Conservation (phyloP, 30 jellyfish, hydroid and myxozoan genomes). For the Cassiopea xamachana region DNA sequence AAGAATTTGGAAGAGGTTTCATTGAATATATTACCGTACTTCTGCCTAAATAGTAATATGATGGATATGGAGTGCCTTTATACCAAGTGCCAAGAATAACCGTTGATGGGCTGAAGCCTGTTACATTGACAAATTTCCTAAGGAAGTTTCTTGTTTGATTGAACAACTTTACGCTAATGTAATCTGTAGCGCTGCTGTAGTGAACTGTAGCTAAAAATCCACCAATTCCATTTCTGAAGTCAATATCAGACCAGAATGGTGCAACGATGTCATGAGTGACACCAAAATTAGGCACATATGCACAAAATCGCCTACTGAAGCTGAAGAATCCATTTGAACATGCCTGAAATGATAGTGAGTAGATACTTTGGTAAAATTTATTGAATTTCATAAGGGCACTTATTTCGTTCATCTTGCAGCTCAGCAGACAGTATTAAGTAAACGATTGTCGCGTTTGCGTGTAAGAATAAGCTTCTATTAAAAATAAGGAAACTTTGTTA, state of each 20-base stretch:
- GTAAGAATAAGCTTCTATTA: no score
- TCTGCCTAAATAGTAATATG: slow-evolving; percentile 3
- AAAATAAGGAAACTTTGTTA: no score
- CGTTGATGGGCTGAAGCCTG: slow-evolving; percentile 27
- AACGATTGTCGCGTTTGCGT: no score
- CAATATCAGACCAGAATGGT: slow-evolving; percentile 12
- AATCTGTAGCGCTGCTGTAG: slow-evolving; percentile 11
- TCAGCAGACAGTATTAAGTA: no score
- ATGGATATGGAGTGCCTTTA: not conserved
- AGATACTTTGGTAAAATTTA: no score
- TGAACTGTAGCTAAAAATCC: slow-evolving; percentile 41
- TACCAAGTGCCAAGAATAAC: slow-evolving; percentile 49
- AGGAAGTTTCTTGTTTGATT: slow-evolving; percentile 40
- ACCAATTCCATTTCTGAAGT: slow-evolving; percentile 26
- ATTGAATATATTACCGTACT: slow-evolving; percentile 11
- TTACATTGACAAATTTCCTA: slow-evolving; percentile 27
- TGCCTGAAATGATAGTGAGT: slow-evolving; percentile 4
- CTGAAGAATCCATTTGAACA: slow-evolving; percentile 52
- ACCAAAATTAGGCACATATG: slow-evolving; percentile 12
- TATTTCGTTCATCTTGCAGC: no score
- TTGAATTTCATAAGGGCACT: no score
- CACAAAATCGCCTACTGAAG: slow-evolving; percentile 9
- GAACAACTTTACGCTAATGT: slow-evolving; percentile 24
- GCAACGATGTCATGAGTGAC: slow-evolving; percentile 13
- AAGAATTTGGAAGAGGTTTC: no score